A percentile compares a stretch with the other conserved stretches of the same genome.
phyloP scores from a whole-genome alignment of 2,797 vertebrate genomes.

The Malacoctenus gilli region DNA sequence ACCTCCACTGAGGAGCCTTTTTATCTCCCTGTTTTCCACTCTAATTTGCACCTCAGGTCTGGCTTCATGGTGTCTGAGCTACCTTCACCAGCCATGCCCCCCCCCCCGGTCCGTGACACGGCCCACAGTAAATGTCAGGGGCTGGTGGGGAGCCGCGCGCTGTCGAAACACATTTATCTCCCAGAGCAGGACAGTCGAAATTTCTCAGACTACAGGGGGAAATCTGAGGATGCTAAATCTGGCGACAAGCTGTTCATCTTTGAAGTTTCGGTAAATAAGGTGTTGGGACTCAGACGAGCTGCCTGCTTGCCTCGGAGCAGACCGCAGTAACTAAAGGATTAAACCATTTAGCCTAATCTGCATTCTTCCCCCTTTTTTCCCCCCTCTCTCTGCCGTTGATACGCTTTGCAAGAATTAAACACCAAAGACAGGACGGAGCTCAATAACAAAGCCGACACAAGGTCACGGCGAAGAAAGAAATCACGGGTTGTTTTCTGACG shows the following conservation, averaged over 20 bases:
- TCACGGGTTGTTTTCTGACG: background rate
- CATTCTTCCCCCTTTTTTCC: no score
- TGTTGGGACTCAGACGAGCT: slow-evolving; percentile 2
- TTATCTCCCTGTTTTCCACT: background rate
- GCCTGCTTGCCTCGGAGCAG: background rate
- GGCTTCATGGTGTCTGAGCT: slow-evolving; percentile 53
- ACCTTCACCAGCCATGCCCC: slow-evolving; percentile 40
- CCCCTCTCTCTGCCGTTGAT: background rate
- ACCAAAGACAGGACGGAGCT: background rate
- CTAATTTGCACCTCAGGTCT: slow-evolving; percentile 32
- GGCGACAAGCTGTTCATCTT: slow-evolving; percentile 15
- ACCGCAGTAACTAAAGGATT: background rate
- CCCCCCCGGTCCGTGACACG: slow-evolving; percentile 32
- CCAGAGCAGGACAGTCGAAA: slow-evolving; percentile 57
- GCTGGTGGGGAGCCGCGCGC: slow-evolving; percentile 62
- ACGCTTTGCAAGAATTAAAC: background rate
- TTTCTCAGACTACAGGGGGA: slow-evolving; percentile 2
- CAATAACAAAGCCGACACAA: background rate
- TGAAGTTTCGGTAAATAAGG: slow-evolving; percentile 8
- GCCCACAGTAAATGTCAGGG: slow-evolving; percentile 74
- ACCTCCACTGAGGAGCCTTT: slow-evolving; percentile 6
- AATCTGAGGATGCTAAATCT: slow-evolving; percentile 20
- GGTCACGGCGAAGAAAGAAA: background rate
- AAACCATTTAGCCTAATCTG: background rate
- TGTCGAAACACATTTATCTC: slow-evolving; percentile 72